Percentiles rank a stretch among this genome's conserved stretches.
Evolutionary conservation across 2,113 vertebrate genomes (phyloP).

Genomic region (Heliornis fulica): DNA sequence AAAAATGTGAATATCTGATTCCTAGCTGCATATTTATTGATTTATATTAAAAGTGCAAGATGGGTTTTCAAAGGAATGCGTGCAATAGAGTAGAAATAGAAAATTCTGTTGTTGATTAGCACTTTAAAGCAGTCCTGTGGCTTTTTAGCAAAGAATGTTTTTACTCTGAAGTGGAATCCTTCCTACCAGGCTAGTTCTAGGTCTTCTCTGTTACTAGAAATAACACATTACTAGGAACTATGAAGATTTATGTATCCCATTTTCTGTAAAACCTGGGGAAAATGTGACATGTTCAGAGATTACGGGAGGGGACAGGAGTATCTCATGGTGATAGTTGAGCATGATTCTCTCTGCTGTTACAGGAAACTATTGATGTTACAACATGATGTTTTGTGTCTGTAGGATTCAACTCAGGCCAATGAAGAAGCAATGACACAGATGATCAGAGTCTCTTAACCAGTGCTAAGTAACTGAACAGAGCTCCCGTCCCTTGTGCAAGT

Average conservation of each 20-base stretch:
- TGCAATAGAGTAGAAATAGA: neutral
- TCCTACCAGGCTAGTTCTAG: neutral
- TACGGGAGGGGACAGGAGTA: neutral
- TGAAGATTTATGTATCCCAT: neutral
- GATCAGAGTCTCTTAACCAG: conserved; percentile 89
- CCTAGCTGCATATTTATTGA: neutral
- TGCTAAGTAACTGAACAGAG: conserved; percentile 20
- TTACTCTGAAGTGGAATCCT: neutral
- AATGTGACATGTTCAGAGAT: neutral
- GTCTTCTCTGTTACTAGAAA: neutral
- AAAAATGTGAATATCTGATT: neutral
- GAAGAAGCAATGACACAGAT: conserved; percentile 94
- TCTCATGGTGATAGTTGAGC: neutral
- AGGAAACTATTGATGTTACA: neutral
- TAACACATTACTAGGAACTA: neutral
- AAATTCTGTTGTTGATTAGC: neutral
- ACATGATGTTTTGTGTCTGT: conserved; percentile 28
- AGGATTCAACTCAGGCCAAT: conserved; percentile 83
- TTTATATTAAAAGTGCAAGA: neutral
- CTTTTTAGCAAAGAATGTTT: neutral
- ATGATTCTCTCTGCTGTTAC: neutral
- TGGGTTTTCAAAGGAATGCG: neutral
- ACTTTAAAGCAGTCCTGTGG: neutral
- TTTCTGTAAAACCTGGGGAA: neutral
- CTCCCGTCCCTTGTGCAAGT: conserved; percentile 31